A percentile compares a stretch with the other conserved stretches of the same genome.
Conservation (phyloP, 2,888 invertebrate species). For the Mylabris sibirica region DNA sequence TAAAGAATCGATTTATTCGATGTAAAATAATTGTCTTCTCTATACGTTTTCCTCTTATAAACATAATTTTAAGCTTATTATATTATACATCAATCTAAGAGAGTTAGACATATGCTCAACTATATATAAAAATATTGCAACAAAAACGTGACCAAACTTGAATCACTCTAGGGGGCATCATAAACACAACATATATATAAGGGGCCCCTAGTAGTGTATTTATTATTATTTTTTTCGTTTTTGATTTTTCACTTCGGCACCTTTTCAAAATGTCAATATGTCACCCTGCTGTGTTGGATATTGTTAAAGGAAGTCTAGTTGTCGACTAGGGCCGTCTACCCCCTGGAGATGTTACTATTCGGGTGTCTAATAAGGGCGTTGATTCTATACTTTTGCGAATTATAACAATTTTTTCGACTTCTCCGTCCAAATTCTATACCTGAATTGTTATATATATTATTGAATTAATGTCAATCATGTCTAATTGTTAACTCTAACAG, state of each 20-base stretch:
- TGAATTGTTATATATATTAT: not conserved
- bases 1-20: slow-evolving; percentile 4
- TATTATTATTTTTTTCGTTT: slow-evolving; percentile 41
- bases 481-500: not conserved
- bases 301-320: slow-evolving; percentile 46
- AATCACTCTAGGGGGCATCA: slow-evolving; percentile 56
- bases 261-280: slow-evolving; percentile 58
- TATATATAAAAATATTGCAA: slow-evolving; percentile 54
- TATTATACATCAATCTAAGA: slow-evolving; percentile 48
- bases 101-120: slow-evolving; percentile 54
- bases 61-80: slow-evolving; percentile 51
- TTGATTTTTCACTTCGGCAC: slow-evolving; percentile 62
- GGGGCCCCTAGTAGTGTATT: slow-evolving; percentile 44
- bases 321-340: slow-evolving; percentile 43
- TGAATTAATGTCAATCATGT: slow-evolving; percentile 1
- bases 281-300: slow-evolving; percentile 50
- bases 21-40: slow-evolving; percentile 3
- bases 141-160: slow-evolving; percentile 60
- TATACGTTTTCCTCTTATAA: not conserved
- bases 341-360: slow-evolving; percentile 46
- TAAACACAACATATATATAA: slow-evolving; percentile 59
- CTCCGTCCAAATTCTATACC: not conserved
- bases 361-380: slow-evolving; percentile 55
- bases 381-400: slow-evolving; percentile 29
- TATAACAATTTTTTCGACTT: slow-evolving; percentile 9